Evolutionary conservation across 2,888 invertebrate genomes (phyloP), one percentile per base, ranked within the genome.

Genomic region (Heliconius charithonia): DNA sequence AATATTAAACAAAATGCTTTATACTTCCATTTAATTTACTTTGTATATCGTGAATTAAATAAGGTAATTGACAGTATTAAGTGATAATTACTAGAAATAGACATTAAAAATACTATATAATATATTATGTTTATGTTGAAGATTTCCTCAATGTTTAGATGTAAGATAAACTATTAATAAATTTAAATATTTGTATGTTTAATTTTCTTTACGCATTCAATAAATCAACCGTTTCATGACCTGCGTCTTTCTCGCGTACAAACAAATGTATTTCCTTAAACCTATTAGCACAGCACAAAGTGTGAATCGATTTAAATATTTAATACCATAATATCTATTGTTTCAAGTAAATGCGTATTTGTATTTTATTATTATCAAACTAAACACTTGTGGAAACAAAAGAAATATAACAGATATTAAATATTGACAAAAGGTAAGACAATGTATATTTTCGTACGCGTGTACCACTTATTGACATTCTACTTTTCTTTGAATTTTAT

Each of bases 1-100:
- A 37, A 51, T 19, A 51, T 19, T 51, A 6, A 51, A 22, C 22
- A 22, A 51, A 51, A 22, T 51, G 51, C 51, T 51, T 6, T 51
- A 51, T 51, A 51, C 22, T 51, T 22, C 22, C 22, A 51, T 51
- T 51, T 51, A 22, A 51, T 51, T 22, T 51, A 22, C 19, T 19
- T 51, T 22, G 7, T 59, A 32, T 69, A 25, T 67, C 2, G 1
- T 67, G 4, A n/a, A 67, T 67, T 41, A 69, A 45, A 69, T 25
- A 9, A 41, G 25, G 41, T n/a, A 69, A 69, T 3, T n/a, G 10
- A 1, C 69, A 69, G 69, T 69, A 69, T 69, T 69, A 69, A 69
- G 41, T 69, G 25, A 41, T 67, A 25, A 4, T 41, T 67, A 37
- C 37, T n/a, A 62, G 25, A 62, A n/a, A 59, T 25, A 59, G 22